A percentile compares a stretch with the other conserved stretches of the same genome.
Conservation (phyloP, 1,140 invertebrate genomes). For the Brachionus manjavacas region DNA sequence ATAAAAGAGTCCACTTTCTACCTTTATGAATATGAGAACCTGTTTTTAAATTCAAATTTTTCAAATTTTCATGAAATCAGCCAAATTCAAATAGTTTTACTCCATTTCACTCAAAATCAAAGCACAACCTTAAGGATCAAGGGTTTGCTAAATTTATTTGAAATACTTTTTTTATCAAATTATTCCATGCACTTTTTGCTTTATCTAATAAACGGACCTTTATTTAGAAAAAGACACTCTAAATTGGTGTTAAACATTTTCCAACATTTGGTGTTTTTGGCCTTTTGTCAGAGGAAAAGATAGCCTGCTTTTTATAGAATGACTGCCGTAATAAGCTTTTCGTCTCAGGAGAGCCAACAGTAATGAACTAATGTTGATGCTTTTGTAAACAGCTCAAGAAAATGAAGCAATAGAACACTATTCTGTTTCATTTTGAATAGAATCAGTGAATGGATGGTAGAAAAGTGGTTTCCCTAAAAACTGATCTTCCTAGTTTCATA, state of each 20-base stretch:
- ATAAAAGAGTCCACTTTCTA: background rate
- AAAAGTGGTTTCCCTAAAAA: no score
- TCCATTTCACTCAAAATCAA: background rate
- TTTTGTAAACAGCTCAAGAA: no score
- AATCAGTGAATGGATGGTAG: no score
- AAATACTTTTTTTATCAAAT: slow-evolving; percentile 36
- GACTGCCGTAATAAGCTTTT: no score
- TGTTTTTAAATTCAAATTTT: background rate
- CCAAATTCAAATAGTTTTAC: background rate
- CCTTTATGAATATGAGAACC: background rate
- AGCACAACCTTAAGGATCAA: background rate
- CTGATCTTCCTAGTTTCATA: no score
- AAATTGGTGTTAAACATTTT: background rate
- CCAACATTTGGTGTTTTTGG: background rate
- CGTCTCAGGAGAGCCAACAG: no score
- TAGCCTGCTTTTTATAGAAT: no score
- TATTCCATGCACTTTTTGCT: slow-evolving; percentile 29
- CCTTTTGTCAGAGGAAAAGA: background rate
- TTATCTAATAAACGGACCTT: background rate
- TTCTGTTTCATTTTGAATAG: no score
- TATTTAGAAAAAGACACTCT: slow-evolving; percentile 6
- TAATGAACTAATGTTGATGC: no score
- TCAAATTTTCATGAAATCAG: background rate
- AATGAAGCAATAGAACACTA: no score
- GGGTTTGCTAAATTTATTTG: slow-evolving; percentile 27